A percentile compares a stretch with the other conserved stretches of the same genome.
These are phyloP conservation scores for Chrysemys picta DNA, from an alignment of 2,113 vertebrate genomes.

Conservation along the genomic window DNA sequence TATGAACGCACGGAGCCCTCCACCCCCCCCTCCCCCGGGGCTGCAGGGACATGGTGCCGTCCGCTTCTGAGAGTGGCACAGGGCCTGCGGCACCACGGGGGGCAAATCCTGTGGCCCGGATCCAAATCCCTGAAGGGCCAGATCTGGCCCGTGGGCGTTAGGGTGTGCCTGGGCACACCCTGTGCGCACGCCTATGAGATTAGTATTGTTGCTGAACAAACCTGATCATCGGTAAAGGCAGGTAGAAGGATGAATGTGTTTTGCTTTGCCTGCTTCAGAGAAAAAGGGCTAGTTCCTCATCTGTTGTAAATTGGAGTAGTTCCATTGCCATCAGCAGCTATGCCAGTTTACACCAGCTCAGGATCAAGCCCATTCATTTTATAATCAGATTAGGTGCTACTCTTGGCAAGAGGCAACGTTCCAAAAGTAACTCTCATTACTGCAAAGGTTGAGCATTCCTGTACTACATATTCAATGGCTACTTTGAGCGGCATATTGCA, in stretches of 20 bases:
- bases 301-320: neutral
- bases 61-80: too few species aligned
- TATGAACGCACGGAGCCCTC: too few species aligned
- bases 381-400: neutral
- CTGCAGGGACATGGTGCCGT: too few species aligned
- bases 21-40: too few species aligned
- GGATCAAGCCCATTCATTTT: neutral
- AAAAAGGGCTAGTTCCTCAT: neutral
- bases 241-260: neutral
- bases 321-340: neutral
- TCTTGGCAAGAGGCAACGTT: neutral
- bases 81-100: too few species aligned
- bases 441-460: neutral
- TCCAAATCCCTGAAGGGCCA: too few species aligned
- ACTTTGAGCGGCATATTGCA: neutral
- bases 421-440: neutral
- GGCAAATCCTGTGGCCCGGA: too few species aligned
- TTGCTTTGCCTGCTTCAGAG: neutral
- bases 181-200: neutral
- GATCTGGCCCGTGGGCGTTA: too few species aligned
- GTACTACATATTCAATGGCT: neutral
- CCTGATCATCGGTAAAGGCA: neutral
- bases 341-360: neutral
- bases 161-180: too few species aligned
- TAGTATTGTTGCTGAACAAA: neutral